These are phyloP conservation scores for Chiloscyllium punctatum DNA, from an alignment of 2,797 vertebrate genomes.

Conservation along the genomic window DNA sequence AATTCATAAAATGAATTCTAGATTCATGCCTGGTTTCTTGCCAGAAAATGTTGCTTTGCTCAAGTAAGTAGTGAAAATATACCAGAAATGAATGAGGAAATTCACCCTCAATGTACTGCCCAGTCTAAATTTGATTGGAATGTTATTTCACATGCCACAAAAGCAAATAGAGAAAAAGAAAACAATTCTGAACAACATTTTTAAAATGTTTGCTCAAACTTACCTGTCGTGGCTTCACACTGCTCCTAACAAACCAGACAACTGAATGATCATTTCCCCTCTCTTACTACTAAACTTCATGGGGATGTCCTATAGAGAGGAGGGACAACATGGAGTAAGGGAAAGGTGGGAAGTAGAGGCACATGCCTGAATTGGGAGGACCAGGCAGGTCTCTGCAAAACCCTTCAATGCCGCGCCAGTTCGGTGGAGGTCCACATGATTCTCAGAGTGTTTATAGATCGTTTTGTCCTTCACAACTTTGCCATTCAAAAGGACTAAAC, in stretches of 20 bases:
- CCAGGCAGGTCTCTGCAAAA: not conserved
- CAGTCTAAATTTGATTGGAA: not conserved
- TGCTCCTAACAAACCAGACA: not conserved
- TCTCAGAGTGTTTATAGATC: not conserved
- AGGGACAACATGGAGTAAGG: too few relatives aligned
- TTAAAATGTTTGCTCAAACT: not conserved
- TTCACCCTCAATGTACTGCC: not conserved
- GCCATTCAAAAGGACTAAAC: not conserved
- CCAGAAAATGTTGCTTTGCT: not conserved
- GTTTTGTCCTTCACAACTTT: not conserved
- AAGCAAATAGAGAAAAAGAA: not conserved
- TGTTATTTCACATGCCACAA: not conserved
- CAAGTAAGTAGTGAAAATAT: not conserved
- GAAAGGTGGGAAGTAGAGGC: not conserved
- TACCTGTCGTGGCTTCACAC: not conserved
- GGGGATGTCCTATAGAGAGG: too few relatives aligned
- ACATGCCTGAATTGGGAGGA: not conserved
- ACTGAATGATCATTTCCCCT: not conserved
- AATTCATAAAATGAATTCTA: not conserved
- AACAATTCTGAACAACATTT: too few relatives aligned
- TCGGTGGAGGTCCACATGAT: not conserved
- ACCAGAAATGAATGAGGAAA: not conserved
- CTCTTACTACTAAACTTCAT: not conserved
- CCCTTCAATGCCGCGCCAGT: not conserved
- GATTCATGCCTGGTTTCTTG: not conserved